Conservation (phyloP, 53 echinoderm and acorn worm genomes). For the Arbacia lixula region DNA sequence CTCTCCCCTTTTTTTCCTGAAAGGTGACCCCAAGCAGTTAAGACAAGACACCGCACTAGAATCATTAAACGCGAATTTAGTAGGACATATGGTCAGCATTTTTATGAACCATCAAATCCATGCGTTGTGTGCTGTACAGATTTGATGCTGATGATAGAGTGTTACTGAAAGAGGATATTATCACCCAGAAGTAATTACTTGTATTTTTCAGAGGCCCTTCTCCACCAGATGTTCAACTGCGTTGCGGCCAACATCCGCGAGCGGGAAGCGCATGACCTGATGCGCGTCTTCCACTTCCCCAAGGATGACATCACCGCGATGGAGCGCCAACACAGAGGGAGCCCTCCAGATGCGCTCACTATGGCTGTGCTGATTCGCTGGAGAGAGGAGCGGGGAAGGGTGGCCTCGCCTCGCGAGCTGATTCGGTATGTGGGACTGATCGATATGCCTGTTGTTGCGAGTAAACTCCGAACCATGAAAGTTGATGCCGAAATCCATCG, state of each 20-base stretch:
- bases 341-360: slow-evolving; percentile 77
- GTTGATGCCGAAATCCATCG: slow-evolving; percentile 83
- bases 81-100: no score
- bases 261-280: slow-evolving; percentile 87
- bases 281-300: slow-evolving; percentile 94
- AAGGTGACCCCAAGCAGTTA: no score
- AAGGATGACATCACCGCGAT: slow-evolving; percentile 76
- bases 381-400: slow-evolving; percentile 64
- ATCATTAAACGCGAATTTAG: no score
- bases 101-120: no score
- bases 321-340: slow-evolving; percentile 72
- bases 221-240: slow-evolving; percentile 84
- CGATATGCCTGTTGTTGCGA: slow-evolving; percentile 85
- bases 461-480: slow-evolving; percentile 73
- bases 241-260: slow-evolving; percentile 90
- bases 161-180: no score
- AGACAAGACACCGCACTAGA: no score
- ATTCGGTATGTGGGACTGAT: slow-evolving; percentile 84
- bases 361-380: slow-evolving; percentile 69
- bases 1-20: no score
- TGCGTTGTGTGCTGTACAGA: no score
- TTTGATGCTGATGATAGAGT: no score
- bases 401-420: slow-evolving; percentile 78
- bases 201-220: slow-evolving; percentile 75
- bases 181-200: no score